Conservation (phyloP, 1,140 invertebrate species). For the Zelostemma sp. region DNA sequence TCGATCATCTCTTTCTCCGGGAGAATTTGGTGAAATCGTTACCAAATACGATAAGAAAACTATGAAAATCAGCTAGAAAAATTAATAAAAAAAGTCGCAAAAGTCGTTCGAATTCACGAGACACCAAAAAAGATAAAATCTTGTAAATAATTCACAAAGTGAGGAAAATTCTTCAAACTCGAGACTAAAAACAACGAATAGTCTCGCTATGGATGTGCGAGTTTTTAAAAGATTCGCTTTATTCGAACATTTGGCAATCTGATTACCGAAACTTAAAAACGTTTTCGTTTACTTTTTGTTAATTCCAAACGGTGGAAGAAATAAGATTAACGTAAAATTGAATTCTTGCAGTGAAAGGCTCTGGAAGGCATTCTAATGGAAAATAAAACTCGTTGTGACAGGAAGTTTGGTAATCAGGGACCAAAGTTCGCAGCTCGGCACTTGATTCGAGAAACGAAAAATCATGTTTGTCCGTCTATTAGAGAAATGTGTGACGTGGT, state of each 20-base stretch:
- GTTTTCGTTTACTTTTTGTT: conserved; percentile 7
- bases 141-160: too few relatives aligned
- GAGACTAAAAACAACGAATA: too few relatives aligned
- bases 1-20: too few relatives aligned
- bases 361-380: conserved; percentile 38
- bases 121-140: too few relatives aligned
- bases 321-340: conserved; percentile 3
- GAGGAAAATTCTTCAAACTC: too few relatives aligned
- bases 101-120: too few relatives aligned
- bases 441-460: conserved; percentile 16
- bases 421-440: conserved; percentile 11
- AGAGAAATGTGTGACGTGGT: conserved; percentile 19
- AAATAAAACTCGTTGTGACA: conserved; percentile 11
- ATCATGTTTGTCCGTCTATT: conserved; percentile 14
- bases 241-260: neutral
- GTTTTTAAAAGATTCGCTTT: too few relatives aligned
- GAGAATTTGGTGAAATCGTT: too few relatives aligned
- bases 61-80: too few relatives aligned
- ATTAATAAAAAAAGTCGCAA: too few relatives aligned
- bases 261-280: conserved; percentile 1
- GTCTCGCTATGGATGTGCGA: too few relatives aligned
- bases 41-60: too few relatives aligned
- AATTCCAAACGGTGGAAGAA: conserved; percentile 8
- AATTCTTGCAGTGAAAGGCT: conserved; percentile 30
- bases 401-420: conserved; percentile 34